Evolutionary conservation across 1,140 invertebrate genomes (phyloP).

Genomic region (Solenopsis fugax): DNA sequence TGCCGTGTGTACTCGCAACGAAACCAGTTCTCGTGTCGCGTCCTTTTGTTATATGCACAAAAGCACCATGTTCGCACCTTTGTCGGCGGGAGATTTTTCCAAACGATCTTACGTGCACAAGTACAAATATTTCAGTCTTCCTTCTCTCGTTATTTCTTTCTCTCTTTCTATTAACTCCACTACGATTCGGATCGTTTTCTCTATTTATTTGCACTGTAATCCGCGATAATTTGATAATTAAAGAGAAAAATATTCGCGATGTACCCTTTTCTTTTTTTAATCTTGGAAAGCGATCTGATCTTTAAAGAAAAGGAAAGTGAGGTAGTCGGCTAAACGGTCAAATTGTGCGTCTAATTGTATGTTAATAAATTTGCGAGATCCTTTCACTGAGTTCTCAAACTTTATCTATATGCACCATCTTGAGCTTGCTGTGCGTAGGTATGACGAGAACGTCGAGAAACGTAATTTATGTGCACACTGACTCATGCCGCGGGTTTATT

Average conservation of each 20-base stretch:
- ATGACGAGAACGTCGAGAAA: conserved; percentile 21
- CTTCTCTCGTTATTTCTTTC: background rate
- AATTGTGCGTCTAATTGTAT: conserved; percentile 48
- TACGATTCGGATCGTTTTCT: background rate
- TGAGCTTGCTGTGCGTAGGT: background rate
- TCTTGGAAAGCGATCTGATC: background rate
- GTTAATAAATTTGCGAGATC: conserved; percentile 59
- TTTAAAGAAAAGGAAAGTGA: conserved; percentile 43
- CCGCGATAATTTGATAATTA: background rate
- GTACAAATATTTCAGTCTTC: conserved; percentile 1
- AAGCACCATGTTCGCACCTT: conserved; percentile 39
- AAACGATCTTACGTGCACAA: background rate
- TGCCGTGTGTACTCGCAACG: conserved; percentile 30
- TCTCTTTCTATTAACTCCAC: background rate
- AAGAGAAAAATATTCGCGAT: background rate
- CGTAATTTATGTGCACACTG: conserved; percentile 50
- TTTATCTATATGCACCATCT: conserved; percentile 45
- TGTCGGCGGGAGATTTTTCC: conserved; percentile 30
- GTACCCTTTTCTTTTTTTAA: background rate
- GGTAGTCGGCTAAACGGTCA: conserved; percentile 25
- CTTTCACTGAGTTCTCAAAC: conserved; percentile 66
- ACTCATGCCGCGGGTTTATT: conserved; percentile 59
- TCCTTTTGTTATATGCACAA: conserved; percentile 47
- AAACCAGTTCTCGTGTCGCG: conserved; percentile 49
- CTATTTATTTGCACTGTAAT: background rate